Evolutionary conservation across 1,140 invertebrate genomes (phyloP).

Genomic region (Hesperophylax magnus): DNA sequence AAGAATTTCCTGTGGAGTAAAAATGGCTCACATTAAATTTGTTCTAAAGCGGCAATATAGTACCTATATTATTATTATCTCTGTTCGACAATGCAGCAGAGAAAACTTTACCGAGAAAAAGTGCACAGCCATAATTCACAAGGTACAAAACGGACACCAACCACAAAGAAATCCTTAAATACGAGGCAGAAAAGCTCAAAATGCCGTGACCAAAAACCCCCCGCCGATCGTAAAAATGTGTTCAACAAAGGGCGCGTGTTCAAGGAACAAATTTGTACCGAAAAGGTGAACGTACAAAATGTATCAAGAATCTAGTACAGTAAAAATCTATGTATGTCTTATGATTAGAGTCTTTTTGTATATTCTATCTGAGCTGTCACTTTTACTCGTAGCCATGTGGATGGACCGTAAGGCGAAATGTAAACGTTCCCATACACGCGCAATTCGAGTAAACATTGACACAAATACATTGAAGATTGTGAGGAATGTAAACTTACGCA

Average conservation of each 20-base stretch:
- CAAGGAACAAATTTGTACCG: conserved; percentile 16
- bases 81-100: conserved; percentile 4
- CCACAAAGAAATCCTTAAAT: conserved; percentile 2
- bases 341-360: conserved; percentile 1
- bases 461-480: not conserved
- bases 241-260: conserved; percentile 25
- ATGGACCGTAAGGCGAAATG: conserved; percentile 27
- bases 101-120: conserved; percentile 25
- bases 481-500: conserved; percentile 50
- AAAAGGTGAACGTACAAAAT: conserved; percentile 10
- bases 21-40: conserved; percentile 3
- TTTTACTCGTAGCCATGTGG: not conserved
- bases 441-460: conserved; percentile 31
- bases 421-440: conserved; percentile 33
- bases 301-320: not conserved
- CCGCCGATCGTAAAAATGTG: conserved; percentile 19
- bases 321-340: not conserved
- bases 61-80: not conserved
- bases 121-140: conserved; percentile 22
- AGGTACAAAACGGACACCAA: not conserved
- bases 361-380: conserved; percentile 1
- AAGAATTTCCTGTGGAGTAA: not conserved
- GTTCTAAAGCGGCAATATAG: not conserved
- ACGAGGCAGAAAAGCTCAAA: not conserved
- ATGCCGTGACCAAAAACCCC: not conserved